These are phyloP conservation scores for Synanthedon myopaeformis DNA, from an alignment of 2,888 invertebrate species.

Conservation along the genomic window DNA sequence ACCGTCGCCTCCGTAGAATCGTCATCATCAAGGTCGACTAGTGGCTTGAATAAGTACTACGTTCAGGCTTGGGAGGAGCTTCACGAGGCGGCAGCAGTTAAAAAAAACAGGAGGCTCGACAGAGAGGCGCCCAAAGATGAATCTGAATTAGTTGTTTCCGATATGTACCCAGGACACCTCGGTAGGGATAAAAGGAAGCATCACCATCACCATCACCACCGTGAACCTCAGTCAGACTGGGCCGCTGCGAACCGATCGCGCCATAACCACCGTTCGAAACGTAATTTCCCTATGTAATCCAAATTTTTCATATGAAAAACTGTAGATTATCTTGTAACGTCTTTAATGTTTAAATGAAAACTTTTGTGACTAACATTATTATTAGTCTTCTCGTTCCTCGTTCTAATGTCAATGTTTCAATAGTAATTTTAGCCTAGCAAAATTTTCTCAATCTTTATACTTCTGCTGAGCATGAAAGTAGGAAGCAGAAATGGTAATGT, in stretches of 20 bases:
- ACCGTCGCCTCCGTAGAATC: constrained; percentile 92
- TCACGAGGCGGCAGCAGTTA: constrained; percentile 80
- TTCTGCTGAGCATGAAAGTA: too few species aligned
- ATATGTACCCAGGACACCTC: constrained; percentile 64
- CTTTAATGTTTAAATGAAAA: too few species aligned
- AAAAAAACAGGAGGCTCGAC: constrained; percentile 73
- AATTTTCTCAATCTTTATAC: too few species aligned
- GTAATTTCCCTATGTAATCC: too few species aligned
- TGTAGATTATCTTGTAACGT: too few species aligned
- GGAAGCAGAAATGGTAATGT: too few species aligned
- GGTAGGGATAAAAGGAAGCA: constrained; percentile 74
- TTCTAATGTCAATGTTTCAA: too few species aligned
- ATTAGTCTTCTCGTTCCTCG: too few species aligned
- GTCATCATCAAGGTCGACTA: constrained; percentile 86
- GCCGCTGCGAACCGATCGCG: constrained; percentile 67
- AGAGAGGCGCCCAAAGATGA: constrained; percentile 76
- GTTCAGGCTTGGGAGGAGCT: constrained; percentile 94
- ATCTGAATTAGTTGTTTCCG: constrained; percentile 81
- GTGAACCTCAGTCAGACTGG: constrained; percentile 70
- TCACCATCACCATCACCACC: constrained; percentile 82
- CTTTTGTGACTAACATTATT: too few species aligned
- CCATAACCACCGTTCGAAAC: constrained; percentile 65
- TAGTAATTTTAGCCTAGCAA: too few species aligned
- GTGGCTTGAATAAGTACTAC: constrained; percentile 88
- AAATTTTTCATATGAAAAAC: too few species aligned